phyloP scores from a whole-genome alignment of 2,888 invertebrate species.

The Ashinkailepas kermadecensis region DNA sequence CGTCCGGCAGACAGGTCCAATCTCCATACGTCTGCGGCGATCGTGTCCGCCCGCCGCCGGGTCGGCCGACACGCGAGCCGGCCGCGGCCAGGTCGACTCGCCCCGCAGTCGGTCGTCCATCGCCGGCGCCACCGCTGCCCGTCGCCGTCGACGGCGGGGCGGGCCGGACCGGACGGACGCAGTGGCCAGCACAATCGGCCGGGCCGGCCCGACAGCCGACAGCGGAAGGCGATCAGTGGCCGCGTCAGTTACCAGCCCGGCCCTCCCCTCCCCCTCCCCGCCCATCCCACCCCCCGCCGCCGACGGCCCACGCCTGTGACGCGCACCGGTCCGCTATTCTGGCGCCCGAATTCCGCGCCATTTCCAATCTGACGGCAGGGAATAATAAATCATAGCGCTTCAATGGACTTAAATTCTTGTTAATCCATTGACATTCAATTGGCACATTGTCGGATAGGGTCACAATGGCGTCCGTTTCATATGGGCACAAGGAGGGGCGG shows the following conservation, averaged over 20 bases:
- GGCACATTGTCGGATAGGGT: slow-evolving; percentile 16
- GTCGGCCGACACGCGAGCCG: background rate
- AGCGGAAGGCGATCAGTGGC: background rate
- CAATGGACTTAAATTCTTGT: slow-evolving; percentile 11
- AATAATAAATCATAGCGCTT: slow-evolving; percentile 12
- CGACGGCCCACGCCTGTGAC: background rate
- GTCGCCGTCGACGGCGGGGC: too few relatives aligned
- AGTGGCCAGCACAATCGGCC: too few relatives aligned
- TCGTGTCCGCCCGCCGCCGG: background rate
- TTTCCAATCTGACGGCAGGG: background rate
- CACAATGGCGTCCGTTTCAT: background rate
- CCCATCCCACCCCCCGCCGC: background rate
- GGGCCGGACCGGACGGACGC: too few relatives aligned
- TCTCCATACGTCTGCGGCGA: slow-evolving; percentile 7
- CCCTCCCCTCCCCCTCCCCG: background rate
- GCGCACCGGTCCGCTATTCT: slow-evolving; percentile 1
- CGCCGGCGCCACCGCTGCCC: too few relatives aligned
- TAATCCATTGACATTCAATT: slow-evolving; percentile 17
- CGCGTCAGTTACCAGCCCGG: background rate
- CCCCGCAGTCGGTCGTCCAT: too few relatives aligned
- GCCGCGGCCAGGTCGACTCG: background rate
- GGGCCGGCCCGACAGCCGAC: background rate
- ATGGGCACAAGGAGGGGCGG: background rate
- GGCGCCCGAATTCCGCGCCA: slow-evolving; percentile 7
- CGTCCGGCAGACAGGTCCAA: slow-evolving; percentile 6